These are phyloP conservation scores for Puma concolor DNA, from an alignment of 2,113 vertebrate species.

Conservation along the genomic window DNA sequence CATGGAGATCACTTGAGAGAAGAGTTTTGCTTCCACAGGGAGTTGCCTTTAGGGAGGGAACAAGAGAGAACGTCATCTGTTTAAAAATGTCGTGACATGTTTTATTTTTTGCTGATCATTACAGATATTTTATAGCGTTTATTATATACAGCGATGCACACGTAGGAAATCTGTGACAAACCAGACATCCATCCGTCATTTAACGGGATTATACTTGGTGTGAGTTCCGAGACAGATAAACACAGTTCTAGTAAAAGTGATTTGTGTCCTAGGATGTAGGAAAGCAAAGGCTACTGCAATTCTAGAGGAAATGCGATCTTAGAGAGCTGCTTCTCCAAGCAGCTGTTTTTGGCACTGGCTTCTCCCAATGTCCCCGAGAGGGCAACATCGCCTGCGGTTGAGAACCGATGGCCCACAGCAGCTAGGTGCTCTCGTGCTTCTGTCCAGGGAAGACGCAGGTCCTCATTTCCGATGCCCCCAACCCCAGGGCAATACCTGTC, in stretches of 20 bases:
- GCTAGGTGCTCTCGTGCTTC: background rate
- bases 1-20: conserved; percentile 77
- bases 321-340: background rate
- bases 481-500: background rate
- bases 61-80: background rate
- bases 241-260: background rate
- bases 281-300: background rate
- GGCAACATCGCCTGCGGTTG: background rate
- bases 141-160: background rate
- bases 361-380: background rate
- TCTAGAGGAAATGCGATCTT: background rate
- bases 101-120: background rate
- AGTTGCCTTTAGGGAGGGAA: conserved; percentile 82
- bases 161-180: background rate
- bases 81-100: background rate
- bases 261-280: background rate
- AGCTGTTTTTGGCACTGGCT: background rate
- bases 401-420: no score
- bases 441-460: background rate
- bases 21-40: conserved; percentile 80
- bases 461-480: background rate
- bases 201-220: background rate
- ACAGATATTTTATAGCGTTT: background rate
- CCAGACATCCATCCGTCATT: background rate
- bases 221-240: background rate